These are phyloP conservation scores for Danaus chrysippus DNA, from an alignment of 2,888 invertebrate genomes.

Conservation along the genomic window DNA sequence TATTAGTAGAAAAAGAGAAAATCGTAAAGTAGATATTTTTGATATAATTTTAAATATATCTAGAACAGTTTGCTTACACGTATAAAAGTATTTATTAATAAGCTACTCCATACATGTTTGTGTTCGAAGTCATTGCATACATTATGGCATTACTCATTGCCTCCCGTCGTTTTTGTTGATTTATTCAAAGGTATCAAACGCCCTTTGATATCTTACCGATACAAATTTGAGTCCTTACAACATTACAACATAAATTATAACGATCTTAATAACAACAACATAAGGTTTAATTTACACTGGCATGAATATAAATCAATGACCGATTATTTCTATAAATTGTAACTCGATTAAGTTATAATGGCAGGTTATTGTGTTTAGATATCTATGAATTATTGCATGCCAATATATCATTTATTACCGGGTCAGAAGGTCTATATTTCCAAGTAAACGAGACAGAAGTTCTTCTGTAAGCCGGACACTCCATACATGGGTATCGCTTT, in stretches of 20 bases:
- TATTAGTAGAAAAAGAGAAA: too few species aligned
- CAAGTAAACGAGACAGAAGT: not conserved
- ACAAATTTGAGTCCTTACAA: constrained; percentile 66
- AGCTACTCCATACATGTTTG: constrained; percentile 39
- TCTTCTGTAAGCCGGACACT: too few species aligned
- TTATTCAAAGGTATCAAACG: constrained; percentile 73
- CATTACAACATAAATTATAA: constrained; percentile 31
- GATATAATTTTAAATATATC: too few species aligned
- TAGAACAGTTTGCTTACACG: too few species aligned
- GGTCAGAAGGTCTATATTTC: constrained; percentile 1
- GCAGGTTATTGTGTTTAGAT: constrained; percentile 47
- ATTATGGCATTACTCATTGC: constrained; percentile 67
- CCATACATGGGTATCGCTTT: too few species aligned
- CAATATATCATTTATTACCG: constrained; percentile 12
- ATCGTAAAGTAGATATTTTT: too few species aligned
- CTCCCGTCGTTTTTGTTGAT: constrained; percentile 77
- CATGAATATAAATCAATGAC: constrained; percentile 67
- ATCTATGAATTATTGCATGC: constrained; percentile 13
- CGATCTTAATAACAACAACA: constrained; percentile 23
- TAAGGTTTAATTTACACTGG: constrained; percentile 35
- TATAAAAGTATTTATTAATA: not conserved
- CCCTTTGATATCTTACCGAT: constrained; percentile 69
- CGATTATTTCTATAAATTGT: constrained; percentile 76
- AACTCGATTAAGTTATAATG: constrained; percentile 36
- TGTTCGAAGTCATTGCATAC: constrained; percentile 54